phyloP scores from a whole-genome alignment of 1,140 invertebrate genomes.

The Camponotus floridanus region DNA sequence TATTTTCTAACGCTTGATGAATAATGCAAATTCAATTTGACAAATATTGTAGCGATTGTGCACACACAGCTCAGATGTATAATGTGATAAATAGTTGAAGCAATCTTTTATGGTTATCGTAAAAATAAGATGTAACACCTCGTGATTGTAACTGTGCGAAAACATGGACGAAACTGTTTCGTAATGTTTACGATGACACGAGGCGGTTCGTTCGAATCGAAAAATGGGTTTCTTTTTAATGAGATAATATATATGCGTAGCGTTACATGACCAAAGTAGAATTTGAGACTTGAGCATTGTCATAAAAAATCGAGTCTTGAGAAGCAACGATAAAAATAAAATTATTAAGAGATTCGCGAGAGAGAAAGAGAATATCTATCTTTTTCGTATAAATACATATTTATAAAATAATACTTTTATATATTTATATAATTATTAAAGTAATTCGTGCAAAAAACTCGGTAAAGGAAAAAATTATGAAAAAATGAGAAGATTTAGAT shows the following conservation, averaged over 20 bases:
- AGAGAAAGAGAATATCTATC: neutral
- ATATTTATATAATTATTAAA: conserved; percentile 11
- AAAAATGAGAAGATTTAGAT: neutral
- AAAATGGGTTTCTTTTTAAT: conserved; percentile 54
- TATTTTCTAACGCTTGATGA: conserved; percentile 2
- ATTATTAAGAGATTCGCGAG: conserved; percentile 12
- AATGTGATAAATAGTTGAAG: conserved; percentile 27
- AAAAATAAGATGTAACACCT: conserved; percentile 55
- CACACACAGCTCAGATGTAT: neutral
- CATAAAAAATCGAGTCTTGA: conserved; percentile 32
- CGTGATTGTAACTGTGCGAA: conserved; percentile 17
- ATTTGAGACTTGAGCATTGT: conserved; percentile 37
- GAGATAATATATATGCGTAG: conserved; percentile 65
- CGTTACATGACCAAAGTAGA: conserved; percentile 11
- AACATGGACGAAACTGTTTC: conserved; percentile 38
- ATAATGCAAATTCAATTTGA: neutral
- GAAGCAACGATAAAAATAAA: conserved; percentile 17
- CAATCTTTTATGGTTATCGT: conserved; percentile 31
- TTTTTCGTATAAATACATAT: neutral
- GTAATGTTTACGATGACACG: conserved; percentile 49
- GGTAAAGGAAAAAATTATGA: neutral
- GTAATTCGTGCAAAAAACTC: neutral
- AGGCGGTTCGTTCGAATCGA: conserved; percentile 26
- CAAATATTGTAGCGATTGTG: neutral
- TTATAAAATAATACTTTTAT: conserved; percentile 31